Evolutionary conservation across 2,888 invertebrate genomes (phyloP), one percentile per base, ranked within the genome.

Genomic region (Polydrusus cervinus): DNA sequence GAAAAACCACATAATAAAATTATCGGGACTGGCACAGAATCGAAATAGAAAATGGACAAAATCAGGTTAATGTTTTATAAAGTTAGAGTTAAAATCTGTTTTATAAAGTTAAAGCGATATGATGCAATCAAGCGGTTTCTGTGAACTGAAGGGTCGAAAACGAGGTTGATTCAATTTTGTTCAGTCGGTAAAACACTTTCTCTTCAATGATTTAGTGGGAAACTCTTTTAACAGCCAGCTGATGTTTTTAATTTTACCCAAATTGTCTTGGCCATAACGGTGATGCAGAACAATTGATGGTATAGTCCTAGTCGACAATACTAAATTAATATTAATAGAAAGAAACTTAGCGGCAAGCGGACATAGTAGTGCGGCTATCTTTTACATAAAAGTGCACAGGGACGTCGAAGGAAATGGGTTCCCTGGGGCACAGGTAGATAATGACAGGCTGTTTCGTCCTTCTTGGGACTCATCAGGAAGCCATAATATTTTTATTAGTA

Each of bases 51-150:
- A 82, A 82, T 82, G 71, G 67, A 81, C 82, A 78, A 81, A 83
- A 83, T 82, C 80, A 81, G 77, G 82, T 84, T 84, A 83, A 84
- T 83, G 82, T 82, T 82, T 82, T 83, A 83, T 80, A 79, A 82
- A 84, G 83, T 84, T 84, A 83, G 64, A 74, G 76, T 73, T 68
- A 76, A 73, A 76, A 73, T 72, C 76, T 64, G 76, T 76, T 76
- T 76, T 71, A 76, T 71, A 70, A 64, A 70, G 73, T 76, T 76
- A 82, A 83, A 80, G 81, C 83, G 82, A 83, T 83, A 78, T 81
- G 83, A 84, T 83, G 83, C 81, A 82, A 83, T 83, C 83, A 82
- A 69, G 76, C 76, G 69, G 68, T 68, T 69, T 68, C 64, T 60
- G 62, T 57, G 67, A 66, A 65, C 71, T 67, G 71, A 71, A 71